Evolutionary conservation across 1,140 invertebrate species (phyloP).

Genomic region (Drosophila melanica): DNA sequence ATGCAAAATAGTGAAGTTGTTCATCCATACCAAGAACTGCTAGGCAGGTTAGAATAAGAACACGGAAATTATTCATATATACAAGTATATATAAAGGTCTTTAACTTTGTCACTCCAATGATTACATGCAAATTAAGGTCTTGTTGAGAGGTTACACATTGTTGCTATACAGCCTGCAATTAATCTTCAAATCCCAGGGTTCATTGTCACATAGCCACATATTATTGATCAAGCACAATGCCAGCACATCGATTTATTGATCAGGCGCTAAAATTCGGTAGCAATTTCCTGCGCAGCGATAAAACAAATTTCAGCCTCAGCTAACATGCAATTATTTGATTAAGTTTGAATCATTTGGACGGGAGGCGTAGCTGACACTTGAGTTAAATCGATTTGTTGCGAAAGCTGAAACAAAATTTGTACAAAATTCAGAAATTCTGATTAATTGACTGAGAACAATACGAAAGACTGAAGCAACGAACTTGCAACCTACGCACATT

Average conservation of each 20-base stretch:
- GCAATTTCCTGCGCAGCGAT: slow-evolving; percentile 33
- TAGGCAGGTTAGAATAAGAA: too few species aligned
- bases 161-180: slow-evolving; percentile 5
- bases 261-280: slow-evolving; percentile 13
- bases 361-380: slow-evolving; percentile 10
- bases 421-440: slow-evolving; percentile 30
- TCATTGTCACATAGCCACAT: slow-evolving; percentile 8
- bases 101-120: too few species aligned
- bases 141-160: too few species aligned
- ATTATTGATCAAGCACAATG: slow-evolving; percentile 27
- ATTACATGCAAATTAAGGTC: too few species aligned
- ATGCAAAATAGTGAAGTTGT: too few species aligned
- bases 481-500: slow-evolving; percentile 50
- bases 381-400: slow-evolving; percentile 28
- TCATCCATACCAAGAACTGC: too few species aligned
- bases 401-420: slow-evolving; percentile 21
- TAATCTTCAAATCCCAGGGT: slow-evolving; percentile 7
- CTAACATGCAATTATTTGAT: background rate
- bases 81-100: too few species aligned
- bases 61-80: too few species aligned
- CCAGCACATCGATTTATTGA: slow-evolving; percentile 5
- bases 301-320: slow-evolving; percentile 9
- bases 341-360: slow-evolving; percentile 19
- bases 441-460: slow-evolving; percentile 55
- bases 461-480: slow-evolving; percentile 80